Base-by-base conservation (phyloP, 2,888 invertebrate genomes). In the Cetonia aurata region DNA sequence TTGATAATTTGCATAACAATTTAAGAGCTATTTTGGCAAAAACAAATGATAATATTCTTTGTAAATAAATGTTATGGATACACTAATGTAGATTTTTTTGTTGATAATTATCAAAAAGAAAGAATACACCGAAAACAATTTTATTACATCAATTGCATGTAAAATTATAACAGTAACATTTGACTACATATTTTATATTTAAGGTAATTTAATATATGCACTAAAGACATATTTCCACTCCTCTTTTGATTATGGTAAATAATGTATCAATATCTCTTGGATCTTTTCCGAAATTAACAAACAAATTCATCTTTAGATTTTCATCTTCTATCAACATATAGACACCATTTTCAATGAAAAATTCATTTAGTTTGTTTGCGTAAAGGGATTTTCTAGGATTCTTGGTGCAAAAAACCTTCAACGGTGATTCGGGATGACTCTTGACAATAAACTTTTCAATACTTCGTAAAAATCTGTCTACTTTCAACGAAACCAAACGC, bases 391-490 rank as follows among this genome's bases (percentile, higher is more conserved):
- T 37, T 15, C 50, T 66, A n/a, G 70, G 71, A 17, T 72, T 70
- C 50, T 73, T 76, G 9, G 73, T 72, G 48, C 69, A 75, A 62
- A 83, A 80, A 4, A 83, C 78, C 73, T 83, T 82, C 72, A 81
- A 81, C 1, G 83, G 80, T 3, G 79, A 78, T 44, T 77, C 70
- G 0, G 78, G 77, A 67, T 80, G 77, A 71, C 83, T 83, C 8
- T 74, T 70, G 0, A 82, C 79, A n/a, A 75, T 60, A 72, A 75
- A 82, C 31, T 76, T 72, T 52, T 75, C 73, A 37, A 73, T 75
- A 13, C 76, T 75, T 10, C 71, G 44, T 12, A 82, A 71, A 69
- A 77, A 79, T n/a, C n/a, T 60, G 52, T 83, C 80, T 19, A 82
- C 77, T 33, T 78, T 75, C 56, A 71, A 66, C 0, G 81, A 75